Conservation (phyloP, 2,113 vertebrate genomes). For the Calidris pugnax region DNA sequence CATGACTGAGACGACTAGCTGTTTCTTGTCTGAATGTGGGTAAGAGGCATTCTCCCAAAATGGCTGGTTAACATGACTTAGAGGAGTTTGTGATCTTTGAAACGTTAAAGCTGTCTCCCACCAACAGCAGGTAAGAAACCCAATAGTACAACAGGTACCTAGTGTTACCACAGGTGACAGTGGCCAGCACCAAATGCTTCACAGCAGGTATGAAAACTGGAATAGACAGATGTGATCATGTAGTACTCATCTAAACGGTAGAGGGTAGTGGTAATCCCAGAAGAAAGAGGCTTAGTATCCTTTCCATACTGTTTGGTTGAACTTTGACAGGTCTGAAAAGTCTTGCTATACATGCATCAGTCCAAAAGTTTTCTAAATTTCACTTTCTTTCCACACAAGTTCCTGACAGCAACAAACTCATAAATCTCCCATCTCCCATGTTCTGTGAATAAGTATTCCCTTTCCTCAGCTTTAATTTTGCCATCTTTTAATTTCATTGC, state of each 20-base stretch:
- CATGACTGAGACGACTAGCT: neutral
- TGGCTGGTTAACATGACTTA: neutral
- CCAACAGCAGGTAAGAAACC: neutral
- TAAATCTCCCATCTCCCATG: neutral
- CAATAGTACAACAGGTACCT: neutral
- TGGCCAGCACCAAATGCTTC: neutral
- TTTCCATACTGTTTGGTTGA: neutral
- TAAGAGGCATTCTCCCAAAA: neutral
- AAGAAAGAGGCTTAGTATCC: neutral
- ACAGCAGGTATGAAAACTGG: neutral
- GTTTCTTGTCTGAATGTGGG: neutral
- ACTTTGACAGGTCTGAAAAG: neutral
- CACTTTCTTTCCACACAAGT: neutral
- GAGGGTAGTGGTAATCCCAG: neutral
- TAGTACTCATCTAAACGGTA: neutral
- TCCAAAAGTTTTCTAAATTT: neutral
- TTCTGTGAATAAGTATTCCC: neutral
- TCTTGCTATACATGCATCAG: neutral
- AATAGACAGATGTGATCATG: neutral
- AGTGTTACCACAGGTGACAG: neutral
- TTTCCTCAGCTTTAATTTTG: neutral
- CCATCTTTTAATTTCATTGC: neutral
- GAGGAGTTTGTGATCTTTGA: neutral
- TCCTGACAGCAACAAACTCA: neutral
- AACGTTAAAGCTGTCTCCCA: neutral